Evolutionary conservation across 1,140 invertebrate species (phyloP), one percentile per base, ranked within the genome.

Genomic region (Polyergus mexicanus): DNA sequence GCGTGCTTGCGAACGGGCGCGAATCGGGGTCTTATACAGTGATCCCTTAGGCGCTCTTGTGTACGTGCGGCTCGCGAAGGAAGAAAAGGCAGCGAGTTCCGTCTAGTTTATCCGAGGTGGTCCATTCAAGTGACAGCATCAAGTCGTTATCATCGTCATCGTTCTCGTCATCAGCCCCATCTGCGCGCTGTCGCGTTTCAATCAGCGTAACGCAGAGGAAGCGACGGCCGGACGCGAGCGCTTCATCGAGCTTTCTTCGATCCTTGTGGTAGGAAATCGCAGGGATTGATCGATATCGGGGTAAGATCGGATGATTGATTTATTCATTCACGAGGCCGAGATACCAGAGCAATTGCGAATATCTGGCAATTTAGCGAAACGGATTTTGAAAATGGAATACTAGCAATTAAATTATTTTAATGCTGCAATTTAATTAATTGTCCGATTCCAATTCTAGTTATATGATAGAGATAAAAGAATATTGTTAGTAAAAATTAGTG

Each of bases 131-230:
- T 58, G 74, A 77, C 62, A 85, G 63, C 38, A 47, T 47, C 38
- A 47, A n/a, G n/a, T 56, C 28, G 69, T 69, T 41, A 47, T 69
- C 68, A 71, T 69, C 47, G 54, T 83, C 54, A 60, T 72, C 54
- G 32, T 60, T 54, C 51, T 81, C 35, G 66, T 72, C 78, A 83
- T 83, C 78, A 83, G 78, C 44, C 78, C 68, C 78, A 74, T 83
- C 78, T 74, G 60, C 54, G 78, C 68, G 78, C 78, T 83, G 78
- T 35, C 78, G 78, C 78, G 62, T 83, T 83, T 83, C 78, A 74
- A 83, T 83, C 78, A 74, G 68, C 78, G 54, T 56, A 38, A 4
- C 63, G 41, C 38, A 83, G 68, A 83, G 68, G 78, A 74, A 74
- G 41, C 38, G 25, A 41, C 68, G 51, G 68, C 62, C 78, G 54